These are phyloP conservation scores for Naja naja DNA, from an alignment of 2,113 vertebrate species.

Conservation along the genomic window DNA sequence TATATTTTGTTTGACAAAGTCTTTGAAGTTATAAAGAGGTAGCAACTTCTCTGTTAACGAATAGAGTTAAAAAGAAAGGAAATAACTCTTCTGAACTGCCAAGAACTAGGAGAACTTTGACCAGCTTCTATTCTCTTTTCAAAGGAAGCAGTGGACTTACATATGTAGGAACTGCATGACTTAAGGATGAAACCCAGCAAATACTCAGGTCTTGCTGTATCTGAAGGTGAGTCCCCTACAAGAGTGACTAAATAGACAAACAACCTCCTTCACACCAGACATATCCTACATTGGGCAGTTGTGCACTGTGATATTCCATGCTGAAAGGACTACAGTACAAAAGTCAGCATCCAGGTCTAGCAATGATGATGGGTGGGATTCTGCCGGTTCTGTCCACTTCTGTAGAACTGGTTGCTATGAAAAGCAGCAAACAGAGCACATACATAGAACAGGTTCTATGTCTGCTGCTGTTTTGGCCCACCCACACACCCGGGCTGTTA, in stretches of 20 bases:
- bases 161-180: not conserved
- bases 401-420: too few relatives aligned
- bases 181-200: not conserved
- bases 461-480: too few relatives aligned
- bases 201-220: not conserved
- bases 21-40: not conserved
- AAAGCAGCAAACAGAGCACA: too few relatives aligned
- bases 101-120: not conserved
- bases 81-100: not conserved
- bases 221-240: not conserved
- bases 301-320: not conserved
- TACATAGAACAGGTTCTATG: too few relatives aligned
- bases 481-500: too few relatives aligned
- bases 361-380: not conserved
- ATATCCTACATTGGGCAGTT: too few relatives aligned
- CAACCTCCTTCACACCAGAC: not conserved
- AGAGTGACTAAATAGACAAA: not conserved
- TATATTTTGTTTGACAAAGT: constrained; percentile 34
- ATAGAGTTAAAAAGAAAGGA: not conserved
- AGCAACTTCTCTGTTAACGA: not conserved
- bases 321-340: not conserved
- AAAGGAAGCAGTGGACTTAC: not conserved
- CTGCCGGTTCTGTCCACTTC: too few relatives aligned
- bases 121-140: not conserved
- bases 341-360: not conserved